Conservation (phyloP, 92 coral and sea anemone genomes). For the Parazoanthus darwini region DNA sequence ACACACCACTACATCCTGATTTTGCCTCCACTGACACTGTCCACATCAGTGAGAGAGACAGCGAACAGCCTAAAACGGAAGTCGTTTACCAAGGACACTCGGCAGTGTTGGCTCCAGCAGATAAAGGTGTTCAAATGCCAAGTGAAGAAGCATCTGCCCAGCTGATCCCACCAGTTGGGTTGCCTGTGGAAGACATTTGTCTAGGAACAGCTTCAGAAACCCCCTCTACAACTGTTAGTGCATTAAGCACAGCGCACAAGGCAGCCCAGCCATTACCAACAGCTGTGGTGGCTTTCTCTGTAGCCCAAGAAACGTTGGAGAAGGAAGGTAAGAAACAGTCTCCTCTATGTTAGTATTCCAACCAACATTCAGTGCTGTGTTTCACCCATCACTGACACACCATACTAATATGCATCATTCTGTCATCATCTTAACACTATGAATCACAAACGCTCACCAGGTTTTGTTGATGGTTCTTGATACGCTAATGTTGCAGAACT, state of each 20-base stretch:
- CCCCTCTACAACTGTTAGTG: not conserved
- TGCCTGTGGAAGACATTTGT: not conserved
- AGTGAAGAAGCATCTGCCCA: not conserved
- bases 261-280: not conserved
- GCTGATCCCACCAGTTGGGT: not conserved
- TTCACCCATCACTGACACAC: not conserved
- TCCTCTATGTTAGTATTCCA: not conserved
- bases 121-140: not conserved
- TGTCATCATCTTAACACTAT: no score
- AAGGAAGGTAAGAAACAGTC: not conserved
- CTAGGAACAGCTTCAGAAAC: not conserved
- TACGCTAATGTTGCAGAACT: not conserved
- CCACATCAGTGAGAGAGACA: not conserved
- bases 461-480: no score
- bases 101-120: not conserved
- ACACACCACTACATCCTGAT: not conserved
- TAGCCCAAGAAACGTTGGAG: not conserved
- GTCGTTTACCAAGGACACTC: not conserved
- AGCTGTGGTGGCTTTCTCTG: not conserved
- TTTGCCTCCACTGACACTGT: not conserved
- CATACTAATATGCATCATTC: not conserved
- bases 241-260: not conserved
- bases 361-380: not conserved
- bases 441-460: no score
- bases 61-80: not conserved